Base-by-base conservation (phyloP, 2,797 vertebrate species). In the Bryconaethiops microstoma region DNA sequence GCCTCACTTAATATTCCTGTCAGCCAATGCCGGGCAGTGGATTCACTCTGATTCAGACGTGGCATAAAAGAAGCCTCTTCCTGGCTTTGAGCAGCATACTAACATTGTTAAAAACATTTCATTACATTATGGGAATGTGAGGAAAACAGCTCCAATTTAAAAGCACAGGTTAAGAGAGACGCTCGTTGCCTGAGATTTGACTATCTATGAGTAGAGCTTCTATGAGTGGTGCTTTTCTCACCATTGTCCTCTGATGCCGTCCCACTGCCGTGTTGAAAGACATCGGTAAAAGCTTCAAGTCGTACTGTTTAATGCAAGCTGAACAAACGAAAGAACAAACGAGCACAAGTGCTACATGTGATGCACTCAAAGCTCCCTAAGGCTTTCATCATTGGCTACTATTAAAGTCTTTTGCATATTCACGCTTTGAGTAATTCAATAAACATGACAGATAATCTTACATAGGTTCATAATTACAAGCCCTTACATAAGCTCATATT, bases 1-100 rank as follows among this genome's bases (percentile, higher is more conserved):
- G 91, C 91, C 91, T 89, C 89, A 91, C 92, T 95, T 95, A 95
- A 95, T 95, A 95, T 95, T 95, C 94, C 92, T 92, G 94, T 94
- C 94, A 93, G 92, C 91, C 86, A 88, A 92, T 57, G 90, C 90
- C 89, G 90, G 90, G 90, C 90, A 84, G 89, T 91, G 91, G 91
- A 91, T 92, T 93, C 91, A 91, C 91, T 91, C 92, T 90, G 90
- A 91, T 94, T 92, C 83, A 84, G 81, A 84, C 90, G 89, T 89
- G 94, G 70, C 75, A 77, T 80, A 83, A 85, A 81, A 92, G 94
- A 91, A 93, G 90, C 88, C 89, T 76, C 69, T 89, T 86, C 88
- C 85, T 60, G 25, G 73, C 86, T 93, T 91, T 92, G 87, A 94
- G 88, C 91, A 92, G 90, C 93, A 90, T 92, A 92, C 92, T 92